These are phyloP conservation scores for Ormyrus thymus DNA, from an alignment of 2,888 invertebrate genomes.

Conservation along the genomic window DNA sequence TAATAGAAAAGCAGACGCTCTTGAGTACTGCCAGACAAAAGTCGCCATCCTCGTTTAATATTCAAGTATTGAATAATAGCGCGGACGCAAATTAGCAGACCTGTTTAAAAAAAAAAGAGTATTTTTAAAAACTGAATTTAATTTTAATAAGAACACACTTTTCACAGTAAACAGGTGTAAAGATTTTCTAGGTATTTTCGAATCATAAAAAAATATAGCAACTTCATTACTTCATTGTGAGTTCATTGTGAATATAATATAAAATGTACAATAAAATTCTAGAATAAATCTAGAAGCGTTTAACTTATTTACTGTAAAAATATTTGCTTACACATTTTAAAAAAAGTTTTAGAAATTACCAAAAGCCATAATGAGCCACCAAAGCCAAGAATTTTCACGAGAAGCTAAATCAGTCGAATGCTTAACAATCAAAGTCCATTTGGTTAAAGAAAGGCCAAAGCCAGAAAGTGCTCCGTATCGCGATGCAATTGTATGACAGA, in stretches of 20 bases:
- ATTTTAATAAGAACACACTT: no score
- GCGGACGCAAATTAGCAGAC: conserved; percentile 89
- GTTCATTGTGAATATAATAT: no score
- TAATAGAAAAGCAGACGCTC: conserved; percentile 92
- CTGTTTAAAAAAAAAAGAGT: conserved; percentile 75
- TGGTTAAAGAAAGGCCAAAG: conserved; percentile 93
- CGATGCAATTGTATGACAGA: conserved; percentile 95
- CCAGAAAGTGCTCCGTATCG: conserved; percentile 95
- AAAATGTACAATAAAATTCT: no score
- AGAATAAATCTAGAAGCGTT: no score
- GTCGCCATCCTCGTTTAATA: conserved; percentile 92
- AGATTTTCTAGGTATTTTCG: no score
- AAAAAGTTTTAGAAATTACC: conserved; percentile 77
- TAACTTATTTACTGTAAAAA: no score
- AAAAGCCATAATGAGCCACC: conserved; percentile 95
- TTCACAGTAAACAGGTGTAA: no score
- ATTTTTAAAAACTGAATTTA: no score
- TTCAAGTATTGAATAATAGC: conserved; percentile 92
- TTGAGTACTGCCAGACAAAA: conserved; percentile 89
- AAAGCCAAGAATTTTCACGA: conserved; percentile 92
- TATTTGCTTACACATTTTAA: not conserved
- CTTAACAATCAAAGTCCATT: conserved; percentile 96
- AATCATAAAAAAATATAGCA: no score
- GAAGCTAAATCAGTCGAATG: conserved; percentile 91
- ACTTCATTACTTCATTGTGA: no score